A percentile compares a stretch with the other conserved stretches of the same genome.
Conservation (phyloP, 2,113 vertebrate species). For the Pterocles orientalis region DNA sequence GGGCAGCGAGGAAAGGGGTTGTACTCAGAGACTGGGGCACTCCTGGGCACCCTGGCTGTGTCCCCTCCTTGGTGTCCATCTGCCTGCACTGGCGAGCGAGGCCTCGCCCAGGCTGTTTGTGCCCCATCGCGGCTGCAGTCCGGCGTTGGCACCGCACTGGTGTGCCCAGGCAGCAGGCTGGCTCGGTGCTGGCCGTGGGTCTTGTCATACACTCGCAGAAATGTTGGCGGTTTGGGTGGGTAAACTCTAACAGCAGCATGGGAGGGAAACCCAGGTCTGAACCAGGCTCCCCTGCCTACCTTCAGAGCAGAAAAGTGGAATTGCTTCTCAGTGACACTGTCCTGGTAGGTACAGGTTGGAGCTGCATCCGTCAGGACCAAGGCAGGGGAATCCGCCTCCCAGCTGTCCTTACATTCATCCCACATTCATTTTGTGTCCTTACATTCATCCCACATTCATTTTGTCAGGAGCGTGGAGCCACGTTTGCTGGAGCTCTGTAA, state of each 20-base stretch:
- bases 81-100: fast-evolving
- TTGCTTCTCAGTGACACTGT: neutral
- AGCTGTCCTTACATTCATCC: neutral
- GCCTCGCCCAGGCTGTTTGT: neutral
- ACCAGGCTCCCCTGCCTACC: neutral
- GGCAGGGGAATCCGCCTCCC: neutral
- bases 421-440: neutral
- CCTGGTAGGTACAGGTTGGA: neutral
- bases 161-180: neutral
- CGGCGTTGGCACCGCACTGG: neutral
- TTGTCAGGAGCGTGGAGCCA: neutral
- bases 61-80: too few relatives aligned
- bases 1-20: neutral
- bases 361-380: neutral
- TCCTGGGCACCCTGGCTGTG: neutral
- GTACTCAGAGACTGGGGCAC: neutral
- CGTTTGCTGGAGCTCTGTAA: neutral
- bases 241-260: neutral
- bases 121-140: neutral
- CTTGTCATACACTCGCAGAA: neutral
- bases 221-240: neutral
- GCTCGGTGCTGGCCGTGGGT: neutral
- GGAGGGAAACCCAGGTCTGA: neutral
- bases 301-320: neutral
- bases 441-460: neutral